A percentile compares a stretch with the other conserved stretches of the same genome.
phyloP scores from a whole-genome alignment of 2,797 vertebrate genomes.

The Emys orbicularis region DNA sequence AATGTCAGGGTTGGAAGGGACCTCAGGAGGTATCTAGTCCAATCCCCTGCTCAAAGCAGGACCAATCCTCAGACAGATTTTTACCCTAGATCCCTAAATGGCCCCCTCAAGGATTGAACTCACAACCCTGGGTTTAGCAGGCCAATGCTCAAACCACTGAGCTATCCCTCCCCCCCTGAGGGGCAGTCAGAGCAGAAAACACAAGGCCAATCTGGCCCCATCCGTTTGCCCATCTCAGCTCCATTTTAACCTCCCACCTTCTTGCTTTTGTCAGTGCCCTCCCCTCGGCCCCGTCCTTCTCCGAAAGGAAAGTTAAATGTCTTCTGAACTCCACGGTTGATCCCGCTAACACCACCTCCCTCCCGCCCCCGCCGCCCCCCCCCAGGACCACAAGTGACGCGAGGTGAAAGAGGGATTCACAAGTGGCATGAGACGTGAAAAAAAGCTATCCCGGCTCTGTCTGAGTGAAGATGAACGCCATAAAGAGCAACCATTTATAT shows the following conservation, averaged over 20 bases:
- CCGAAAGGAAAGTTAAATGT: background rate
- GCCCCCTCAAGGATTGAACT: too few species aligned
- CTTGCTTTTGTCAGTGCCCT: background rate
- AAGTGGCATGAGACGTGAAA: background rate
- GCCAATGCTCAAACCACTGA: too few species aligned
- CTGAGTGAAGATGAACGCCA: background rate
- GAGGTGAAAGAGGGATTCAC: background rate
- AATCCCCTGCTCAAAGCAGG: too few species aligned
- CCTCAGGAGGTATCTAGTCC: too few species aligned
- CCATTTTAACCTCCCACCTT: background rate
- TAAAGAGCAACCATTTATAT: background rate
- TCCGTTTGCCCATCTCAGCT: background rate
- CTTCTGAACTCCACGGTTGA: background rate
- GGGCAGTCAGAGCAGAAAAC: too few species aligned
- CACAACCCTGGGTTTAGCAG: too few species aligned
- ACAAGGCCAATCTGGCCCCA: background rate
- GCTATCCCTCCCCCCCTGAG: too few species aligned
- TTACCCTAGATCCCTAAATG: too few species aligned
- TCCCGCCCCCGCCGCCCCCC: accelerated
- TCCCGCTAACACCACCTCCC: background rate
- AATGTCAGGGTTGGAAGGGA: too few species aligned
- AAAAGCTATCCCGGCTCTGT: background rate
- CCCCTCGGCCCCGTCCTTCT: accelerated
- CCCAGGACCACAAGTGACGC: background rate
- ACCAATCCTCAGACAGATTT: too few species aligned